Conservation (phyloP, 2,888 invertebrate species). For the Muschampia plurimacula region DNA sequence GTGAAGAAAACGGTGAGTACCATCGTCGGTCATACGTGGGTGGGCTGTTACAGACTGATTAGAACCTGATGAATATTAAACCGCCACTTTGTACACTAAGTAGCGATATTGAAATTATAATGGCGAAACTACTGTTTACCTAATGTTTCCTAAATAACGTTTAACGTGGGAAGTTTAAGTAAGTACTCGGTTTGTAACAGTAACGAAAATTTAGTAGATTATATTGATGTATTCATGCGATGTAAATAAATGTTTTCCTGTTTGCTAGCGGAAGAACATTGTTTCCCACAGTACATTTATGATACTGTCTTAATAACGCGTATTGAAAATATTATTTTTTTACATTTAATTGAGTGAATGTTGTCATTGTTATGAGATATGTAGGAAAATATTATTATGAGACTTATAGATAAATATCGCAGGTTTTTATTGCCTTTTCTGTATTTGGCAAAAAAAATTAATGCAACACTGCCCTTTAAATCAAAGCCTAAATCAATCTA, state of each 20-base stretch:
- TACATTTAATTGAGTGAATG: too few species aligned
- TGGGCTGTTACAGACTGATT: conserved; percentile 76
- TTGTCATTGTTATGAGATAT: too few species aligned
- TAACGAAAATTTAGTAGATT: conserved; percentile 33
- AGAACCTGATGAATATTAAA: conserved; percentile 80
- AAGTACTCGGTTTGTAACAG: conserved; percentile 29
- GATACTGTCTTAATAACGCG: not conserved
- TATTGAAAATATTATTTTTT: not conserved
- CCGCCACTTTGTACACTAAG: conserved; percentile 37
- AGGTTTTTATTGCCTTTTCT: too few species aligned
- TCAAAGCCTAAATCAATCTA: too few species aligned
- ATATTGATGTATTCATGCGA: conserved; percentile 34
- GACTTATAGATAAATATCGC: not conserved
- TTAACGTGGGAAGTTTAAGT: conserved; percentile 37
- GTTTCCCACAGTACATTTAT: conserved; percentile 16
- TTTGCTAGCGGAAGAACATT: conserved; percentile 16
- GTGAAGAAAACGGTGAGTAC: conserved; percentile 75
- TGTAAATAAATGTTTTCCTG: conserved; percentile 36
- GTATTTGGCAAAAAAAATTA: too few species aligned
- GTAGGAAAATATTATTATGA: too few species aligned
- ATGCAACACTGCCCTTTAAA: too few species aligned
- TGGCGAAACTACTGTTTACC: conserved; percentile 37
- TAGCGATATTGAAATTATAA: conserved; percentile 40
- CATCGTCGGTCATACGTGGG: conserved; percentile 71
- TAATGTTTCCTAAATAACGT: conserved; percentile 36